Percentiles rank a stretch among this genome's conserved stretches.
Evolutionary conservation across 1,140 invertebrate genomes (phyloP).

Genomic region (Drosophila nasuta): DNA sequence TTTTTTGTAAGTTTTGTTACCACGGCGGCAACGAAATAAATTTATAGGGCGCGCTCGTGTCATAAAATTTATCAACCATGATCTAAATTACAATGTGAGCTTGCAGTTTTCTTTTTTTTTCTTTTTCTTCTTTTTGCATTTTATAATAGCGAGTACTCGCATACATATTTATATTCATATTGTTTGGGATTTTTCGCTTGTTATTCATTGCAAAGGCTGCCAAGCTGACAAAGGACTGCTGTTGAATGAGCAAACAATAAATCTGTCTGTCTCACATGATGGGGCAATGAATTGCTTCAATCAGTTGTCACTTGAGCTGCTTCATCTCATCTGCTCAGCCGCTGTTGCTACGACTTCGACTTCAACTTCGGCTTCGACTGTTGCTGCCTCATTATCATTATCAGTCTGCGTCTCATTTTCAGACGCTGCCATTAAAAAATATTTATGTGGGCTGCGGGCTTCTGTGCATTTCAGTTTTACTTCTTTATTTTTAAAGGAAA

Average conservation of each 20-base stretch:
- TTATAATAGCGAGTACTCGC: neutral
- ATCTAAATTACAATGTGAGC: conserved; percentile 60
- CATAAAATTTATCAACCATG: conserved; percentile 59
- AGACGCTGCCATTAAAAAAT: neutral
- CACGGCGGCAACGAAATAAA: conserved; percentile 38
- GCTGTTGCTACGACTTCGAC: neutral
- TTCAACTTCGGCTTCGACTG: neutral
- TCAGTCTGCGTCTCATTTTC: neutral
- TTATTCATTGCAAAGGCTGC: conserved; percentile 29
- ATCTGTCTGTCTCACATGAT: conserved; percentile 27
- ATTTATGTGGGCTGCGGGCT: neutral
- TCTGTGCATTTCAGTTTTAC: neutral
- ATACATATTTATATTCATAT: conserved; percentile 16
- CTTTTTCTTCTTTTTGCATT: neutral
- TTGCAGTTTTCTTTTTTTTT: conserved; percentile 22
- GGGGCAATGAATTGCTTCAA: conserved; percentile 43
- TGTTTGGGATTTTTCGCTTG: conserved; percentile 33
- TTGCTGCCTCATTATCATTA: conserved; percentile 1
- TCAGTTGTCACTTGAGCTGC: conserved; percentile 43
- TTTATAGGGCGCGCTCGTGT: conserved; percentile 55
- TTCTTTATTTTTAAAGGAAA: too few relatives aligned
- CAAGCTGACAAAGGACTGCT: conserved; percentile 35
- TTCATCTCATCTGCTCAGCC: neutral
- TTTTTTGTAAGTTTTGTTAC: conserved; percentile 1
- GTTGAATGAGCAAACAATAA: conserved; percentile 34